These are phyloP conservation scores for Turnix velox DNA, from an alignment of 2,113 vertebrate genomes.

Conservation along the genomic window DNA sequence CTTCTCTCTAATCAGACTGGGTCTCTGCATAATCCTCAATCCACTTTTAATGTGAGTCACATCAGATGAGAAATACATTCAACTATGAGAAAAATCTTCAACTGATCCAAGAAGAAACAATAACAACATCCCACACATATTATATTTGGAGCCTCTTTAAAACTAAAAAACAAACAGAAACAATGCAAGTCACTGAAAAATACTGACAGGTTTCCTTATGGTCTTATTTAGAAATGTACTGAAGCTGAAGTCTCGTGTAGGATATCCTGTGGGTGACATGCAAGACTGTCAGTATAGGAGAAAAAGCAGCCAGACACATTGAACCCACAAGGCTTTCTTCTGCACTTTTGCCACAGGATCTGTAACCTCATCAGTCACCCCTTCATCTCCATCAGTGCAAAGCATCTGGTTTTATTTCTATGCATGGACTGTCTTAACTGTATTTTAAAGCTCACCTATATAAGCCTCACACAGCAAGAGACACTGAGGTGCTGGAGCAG, in stretches of 20 bases:
- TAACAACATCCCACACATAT: not conserved
- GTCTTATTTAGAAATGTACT: not conserved
- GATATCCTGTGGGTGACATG: slow-evolving; percentile 19
- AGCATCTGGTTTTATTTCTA: not conserved
- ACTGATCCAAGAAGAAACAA: slow-evolving; percentile 31
- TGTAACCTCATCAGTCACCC: not conserved
- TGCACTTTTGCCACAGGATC: not conserved
- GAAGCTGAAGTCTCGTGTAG: not conserved
- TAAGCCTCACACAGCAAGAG: not conserved
- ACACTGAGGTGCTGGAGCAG: rapidly evolving
- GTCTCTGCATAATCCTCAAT: not conserved
- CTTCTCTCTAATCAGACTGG: not conserved
- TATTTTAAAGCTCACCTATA: not conserved
- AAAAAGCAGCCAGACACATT: not conserved
- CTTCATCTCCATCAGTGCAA: not conserved
- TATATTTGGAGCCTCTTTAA: not conserved
- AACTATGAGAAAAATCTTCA: slow-evolving; percentile 34
- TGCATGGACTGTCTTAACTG: not conserved
- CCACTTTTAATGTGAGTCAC: not conserved
- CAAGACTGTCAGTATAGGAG: not conserved
- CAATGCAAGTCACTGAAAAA: not conserved
- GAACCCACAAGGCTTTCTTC: not conserved
- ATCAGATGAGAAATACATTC: slow-evolving; percentile 7
- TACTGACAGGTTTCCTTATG: not conserved
- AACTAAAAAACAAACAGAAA: not conserved